Percentiles rank a stretch among this genome's conserved stretches.
Evolutionary conservation across 2,113 vertebrate species (phyloP).

Genomic region (Peromyscus polionotus): DNA sequence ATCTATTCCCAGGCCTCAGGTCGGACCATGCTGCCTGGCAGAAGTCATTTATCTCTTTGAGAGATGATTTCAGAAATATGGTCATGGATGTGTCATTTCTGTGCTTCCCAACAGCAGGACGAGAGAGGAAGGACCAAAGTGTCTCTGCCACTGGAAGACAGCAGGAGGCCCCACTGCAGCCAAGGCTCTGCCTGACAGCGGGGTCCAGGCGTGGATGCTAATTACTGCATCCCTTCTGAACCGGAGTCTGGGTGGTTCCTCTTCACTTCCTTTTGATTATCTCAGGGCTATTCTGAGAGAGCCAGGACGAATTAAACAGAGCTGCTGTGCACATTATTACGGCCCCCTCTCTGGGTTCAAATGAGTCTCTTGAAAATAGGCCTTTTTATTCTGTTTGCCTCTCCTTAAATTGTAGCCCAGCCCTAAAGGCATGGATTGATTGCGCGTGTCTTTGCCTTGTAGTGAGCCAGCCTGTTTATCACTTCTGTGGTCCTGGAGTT

Average conservation of each 20-base stretch:
- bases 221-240: constrained; percentile 61
- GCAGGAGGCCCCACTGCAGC: constrained; percentile 44
- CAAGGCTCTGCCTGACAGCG: constrained; percentile 17
- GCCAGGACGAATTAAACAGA: constrained; percentile 77
- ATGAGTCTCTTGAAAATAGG: constrained; percentile 82
- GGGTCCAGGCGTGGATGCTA: constrained; percentile 57
- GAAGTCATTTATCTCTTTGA: constrained; percentile 82
- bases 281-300: constrained; percentile 81
- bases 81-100: constrained; percentile 62
- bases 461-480: constrained; percentile 77
- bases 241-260: constrained; percentile 68
- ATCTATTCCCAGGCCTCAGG: constrained; percentile 75
- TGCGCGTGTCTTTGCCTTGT: constrained; percentile 62
- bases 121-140: not conserved
- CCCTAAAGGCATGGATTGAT: constrained; percentile 59
- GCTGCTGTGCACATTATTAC: constrained; percentile 74
- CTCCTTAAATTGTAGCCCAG: constrained; percentile 66
- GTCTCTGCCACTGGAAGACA: constrained; percentile 50
- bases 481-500: constrained; percentile 48
- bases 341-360: constrained; percentile 75
- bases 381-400: constrained; percentile 77
- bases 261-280: constrained; percentile 84
- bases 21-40: not conserved
- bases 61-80: constrained; percentile 77
- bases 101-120: not conserved